Conservation (phyloP, 2,888 invertebrate genomes). For the Ormyrus labotus region DNA sequence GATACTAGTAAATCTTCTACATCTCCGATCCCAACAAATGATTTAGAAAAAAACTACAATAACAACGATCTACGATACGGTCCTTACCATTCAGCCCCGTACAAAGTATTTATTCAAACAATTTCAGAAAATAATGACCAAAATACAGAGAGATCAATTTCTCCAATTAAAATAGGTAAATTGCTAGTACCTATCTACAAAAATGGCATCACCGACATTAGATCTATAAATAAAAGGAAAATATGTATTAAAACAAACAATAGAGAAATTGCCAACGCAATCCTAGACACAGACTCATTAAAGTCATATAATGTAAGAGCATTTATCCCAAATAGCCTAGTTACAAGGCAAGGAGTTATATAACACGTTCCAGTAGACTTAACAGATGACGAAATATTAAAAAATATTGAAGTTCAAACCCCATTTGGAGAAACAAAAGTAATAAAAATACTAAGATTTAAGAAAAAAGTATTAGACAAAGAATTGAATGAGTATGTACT, state of each 20-base stretch:
- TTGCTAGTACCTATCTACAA: not conserved
- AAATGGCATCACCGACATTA: not conserved
- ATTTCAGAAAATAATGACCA: not conserved
- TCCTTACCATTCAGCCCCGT: no score
- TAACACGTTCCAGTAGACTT: constrained; percentile 5
- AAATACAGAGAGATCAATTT: not conserved
- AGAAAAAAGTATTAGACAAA: not conserved
- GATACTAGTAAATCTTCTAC: no score
- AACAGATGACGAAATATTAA: not conserved
- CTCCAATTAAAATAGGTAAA: not conserved
- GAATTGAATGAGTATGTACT: not conserved
- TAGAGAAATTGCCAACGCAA: not conserved
- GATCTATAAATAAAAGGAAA: not conserved
- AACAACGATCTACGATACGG: no score
- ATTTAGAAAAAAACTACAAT: no score
- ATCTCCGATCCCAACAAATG: no score
- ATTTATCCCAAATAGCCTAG: not conserved
- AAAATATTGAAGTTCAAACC: not conserved
- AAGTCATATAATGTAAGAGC: not conserved
- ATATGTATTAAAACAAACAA: constrained; percentile 4
- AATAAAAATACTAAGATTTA: not conserved
- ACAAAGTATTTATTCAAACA: no score
- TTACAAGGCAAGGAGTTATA: not conserved
- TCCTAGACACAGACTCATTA: not conserved
- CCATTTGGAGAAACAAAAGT: not conserved